A percentile compares a stretch with the other conserved stretches of the same genome.
Conservation (phyloP, 2,888 invertebrate genomes). For the Zonitis immaculata region DNA sequence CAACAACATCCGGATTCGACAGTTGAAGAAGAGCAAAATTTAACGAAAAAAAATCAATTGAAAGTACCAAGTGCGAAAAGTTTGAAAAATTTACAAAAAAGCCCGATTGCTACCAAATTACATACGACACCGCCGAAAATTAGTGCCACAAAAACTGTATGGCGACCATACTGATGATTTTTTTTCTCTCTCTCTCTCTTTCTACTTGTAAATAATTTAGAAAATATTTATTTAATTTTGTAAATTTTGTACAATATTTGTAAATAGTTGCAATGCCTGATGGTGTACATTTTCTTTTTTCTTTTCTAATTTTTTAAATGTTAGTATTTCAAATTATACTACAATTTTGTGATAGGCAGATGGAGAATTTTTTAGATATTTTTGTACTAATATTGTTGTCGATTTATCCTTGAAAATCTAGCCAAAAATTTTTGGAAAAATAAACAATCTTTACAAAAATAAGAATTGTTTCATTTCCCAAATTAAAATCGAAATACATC, state of each 20-base stretch:
- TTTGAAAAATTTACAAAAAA: slow-evolving; percentile 46
- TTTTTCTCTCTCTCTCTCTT: slow-evolving; percentile 18
- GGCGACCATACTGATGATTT: slow-evolving; percentile 63
- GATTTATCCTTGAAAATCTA: slow-evolving; percentile 14
- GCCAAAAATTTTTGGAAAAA: slow-evolving; percentile 14
- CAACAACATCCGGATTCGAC: slow-evolving; percentile 57
- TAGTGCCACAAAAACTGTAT: slow-evolving; percentile 62
- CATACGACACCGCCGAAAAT: slow-evolving; percentile 40
- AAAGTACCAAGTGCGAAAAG: slow-evolving; percentile 59
- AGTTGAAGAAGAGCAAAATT: slow-evolving; percentile 41
- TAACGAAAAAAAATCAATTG: slow-evolving; percentile 51
- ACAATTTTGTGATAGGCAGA: slow-evolving; percentile 46
- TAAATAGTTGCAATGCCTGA: not conserved
- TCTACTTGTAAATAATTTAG: too few species aligned
- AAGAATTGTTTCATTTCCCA: not conserved
- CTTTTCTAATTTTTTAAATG: slow-evolving; percentile 21
- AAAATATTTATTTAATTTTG: not conserved
- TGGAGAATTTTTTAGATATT: slow-evolving; percentile 43
- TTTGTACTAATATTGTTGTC: slow-evolving; percentile 39
- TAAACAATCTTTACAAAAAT: slow-evolving; percentile 20
- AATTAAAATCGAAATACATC: too few species aligned
- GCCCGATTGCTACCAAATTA: slow-evolving; percentile 30
- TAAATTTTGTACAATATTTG: slow-evolving; percentile 3
- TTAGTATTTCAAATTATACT: slow-evolving; percentile 38
- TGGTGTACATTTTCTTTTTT: too few species aligned